Percentiles rank a stretch among this genome's conserved stretches.
Evolutionary conservation across 1,140 invertebrate genomes (phyloP).

Genomic region (Muscidifurax raptorellus): DNA sequence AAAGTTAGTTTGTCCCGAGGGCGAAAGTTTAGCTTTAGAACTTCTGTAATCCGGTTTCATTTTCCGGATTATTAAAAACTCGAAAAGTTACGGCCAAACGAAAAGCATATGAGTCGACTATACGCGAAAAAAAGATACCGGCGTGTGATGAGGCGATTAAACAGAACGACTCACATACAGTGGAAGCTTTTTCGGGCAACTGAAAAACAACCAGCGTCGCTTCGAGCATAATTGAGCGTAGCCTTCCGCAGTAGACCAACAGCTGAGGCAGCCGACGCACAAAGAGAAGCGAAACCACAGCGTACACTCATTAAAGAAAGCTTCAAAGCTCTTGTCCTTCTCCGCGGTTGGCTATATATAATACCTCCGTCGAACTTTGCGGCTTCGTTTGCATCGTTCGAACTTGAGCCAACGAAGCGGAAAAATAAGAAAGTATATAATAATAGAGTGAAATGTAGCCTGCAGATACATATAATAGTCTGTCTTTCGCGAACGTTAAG

Average conservation of each 20-base stretch:
- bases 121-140: neutral
- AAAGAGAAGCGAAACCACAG: neutral
- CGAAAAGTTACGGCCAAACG: neutral
- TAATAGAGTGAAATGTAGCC: neutral
- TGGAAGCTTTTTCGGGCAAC: neutral
- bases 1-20: neutral
- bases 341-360: neutral
- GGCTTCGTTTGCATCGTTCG: neutral
- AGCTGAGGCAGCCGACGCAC: neutral
- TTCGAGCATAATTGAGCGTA: no score
- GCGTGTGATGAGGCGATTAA: neutral
- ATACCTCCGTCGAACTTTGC: neutral
- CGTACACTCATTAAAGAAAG: no score
- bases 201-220: neutral
- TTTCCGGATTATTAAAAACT: neutral
- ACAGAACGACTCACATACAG: neutral
- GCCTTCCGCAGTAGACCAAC: no score
- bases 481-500: slow-evolving; percentile 48
- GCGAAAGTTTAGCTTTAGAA: neutral
- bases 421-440: neutral
- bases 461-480: slow-evolving; percentile 24
- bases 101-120: neutral
- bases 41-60: neutral
- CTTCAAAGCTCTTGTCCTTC: neutral
- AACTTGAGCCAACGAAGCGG: neutral